Base-by-base conservation (phyloP, 1,140 invertebrate genomes). In the Wiebesia pumilae region DNA sequence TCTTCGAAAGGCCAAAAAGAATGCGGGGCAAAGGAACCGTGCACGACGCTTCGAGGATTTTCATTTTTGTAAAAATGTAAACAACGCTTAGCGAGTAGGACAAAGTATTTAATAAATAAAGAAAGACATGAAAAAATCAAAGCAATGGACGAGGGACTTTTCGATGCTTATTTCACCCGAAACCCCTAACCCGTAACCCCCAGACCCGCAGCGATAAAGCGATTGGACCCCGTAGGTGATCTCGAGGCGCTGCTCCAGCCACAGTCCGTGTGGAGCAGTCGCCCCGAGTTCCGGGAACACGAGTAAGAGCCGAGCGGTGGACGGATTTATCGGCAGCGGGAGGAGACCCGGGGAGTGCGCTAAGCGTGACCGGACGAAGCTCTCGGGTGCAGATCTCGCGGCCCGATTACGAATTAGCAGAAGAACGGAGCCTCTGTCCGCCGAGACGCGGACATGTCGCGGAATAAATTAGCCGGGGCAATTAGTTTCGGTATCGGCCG, bases 401-500 rank as follows among this genome's bases (percentile, higher is more conserved):
- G 1, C 14, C 3, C 54, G 73, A 83, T 78, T 30, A 27, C 0
- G 27, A n/a, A 85, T 27, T 21, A 43, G 75, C 35, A 51, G 30
- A 85, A 85, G 65, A 85, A 85, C 62, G 67, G 85, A 78, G 77
- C 14, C 43, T 38, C 51, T 62, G 35, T 80, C 21, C 43, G 77
- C 6, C 40, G 30, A 4, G 86, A 78, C 4, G 47, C 30, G 77
- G 3, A n/a, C 87, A 65, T 7, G 78, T 92, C 92, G 92, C 91
- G 89, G 91, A 90, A 93, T 93, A 93, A 93, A 93, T 93, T 93
- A 94, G 92, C 91, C 92, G 90, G 89, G 82, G 92, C 93, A 93
- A 93, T 93, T 93, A 94, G 93, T 93, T 94, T 93, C 88, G 91
- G 91, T 91, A 93, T 93, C 91, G 93, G 91, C 90, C 91, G 92